phyloP scores from a whole-genome alignment of 2,888 invertebrate genomes.

The Drosophila crucigera region DNA sequence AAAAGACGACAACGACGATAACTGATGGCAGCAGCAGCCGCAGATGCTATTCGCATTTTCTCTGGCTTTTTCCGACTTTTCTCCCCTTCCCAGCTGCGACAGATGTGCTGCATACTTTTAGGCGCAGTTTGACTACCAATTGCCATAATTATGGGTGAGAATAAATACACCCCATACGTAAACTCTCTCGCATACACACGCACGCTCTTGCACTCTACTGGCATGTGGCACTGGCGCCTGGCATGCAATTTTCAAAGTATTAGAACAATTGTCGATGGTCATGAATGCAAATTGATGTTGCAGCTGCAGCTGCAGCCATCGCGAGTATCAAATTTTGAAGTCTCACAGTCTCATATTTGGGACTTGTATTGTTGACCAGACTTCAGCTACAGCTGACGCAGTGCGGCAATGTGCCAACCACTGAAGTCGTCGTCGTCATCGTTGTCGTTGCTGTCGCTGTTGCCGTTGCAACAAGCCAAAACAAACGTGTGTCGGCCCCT shows the following conservation, averaged over 20 bases:
- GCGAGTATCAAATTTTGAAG: slow-evolving; percentile 61
- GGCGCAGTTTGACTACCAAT: slow-evolving; percentile 61
- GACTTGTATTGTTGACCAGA: slow-evolving; percentile 45
- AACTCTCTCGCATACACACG: background rate
- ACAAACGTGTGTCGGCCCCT: slow-evolving; percentile 43
- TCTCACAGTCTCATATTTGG: slow-evolving; percentile 20
- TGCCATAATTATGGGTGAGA: slow-evolving; percentile 72
- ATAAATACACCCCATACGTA: slow-evolving; percentile 30
- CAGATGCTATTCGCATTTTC: slow-evolving; percentile 48
- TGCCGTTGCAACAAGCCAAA: slow-evolving; percentile 43
- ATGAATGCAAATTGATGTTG: slow-evolving; percentile 65
- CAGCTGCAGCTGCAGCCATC: slow-evolving; percentile 44
- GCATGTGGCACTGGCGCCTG: slow-evolving; percentile 8
- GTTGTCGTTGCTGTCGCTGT: slow-evolving; percentile 11
- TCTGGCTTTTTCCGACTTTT: slow-evolving; percentile 21
- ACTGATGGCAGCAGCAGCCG: slow-evolving; percentile 57
- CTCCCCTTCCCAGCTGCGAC: background rate
- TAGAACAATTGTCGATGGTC: slow-evolving; percentile 72
- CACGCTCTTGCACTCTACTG: background rate
- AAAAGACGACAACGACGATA: slow-evolving; percentile 70
- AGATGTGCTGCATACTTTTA: slow-evolving; percentile 53
- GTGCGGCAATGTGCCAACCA: slow-evolving; percentile 58
- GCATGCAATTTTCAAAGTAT: slow-evolving; percentile 60
- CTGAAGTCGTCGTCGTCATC: slow-evolving; percentile 23
- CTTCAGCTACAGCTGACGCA: slow-evolving; percentile 62